Conservation (phyloP, 2,113 vertebrate genomes). For the Castor canadensis region DNA sequence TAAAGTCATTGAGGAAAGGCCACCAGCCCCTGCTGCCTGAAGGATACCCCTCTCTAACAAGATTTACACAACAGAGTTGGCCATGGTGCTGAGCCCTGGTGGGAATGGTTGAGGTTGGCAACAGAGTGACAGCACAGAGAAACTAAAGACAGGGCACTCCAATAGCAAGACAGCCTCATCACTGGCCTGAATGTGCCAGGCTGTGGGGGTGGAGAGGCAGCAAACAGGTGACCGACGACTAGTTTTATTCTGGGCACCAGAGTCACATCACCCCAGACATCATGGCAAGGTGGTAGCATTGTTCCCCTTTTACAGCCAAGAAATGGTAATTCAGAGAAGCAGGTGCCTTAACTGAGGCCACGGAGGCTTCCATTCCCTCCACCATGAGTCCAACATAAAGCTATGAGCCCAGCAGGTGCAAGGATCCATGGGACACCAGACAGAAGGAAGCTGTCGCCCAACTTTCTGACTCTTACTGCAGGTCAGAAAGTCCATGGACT, state of each 20-base stretch:
- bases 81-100: neutral
- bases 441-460: neutral
- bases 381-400: neutral
- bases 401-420: neutral
- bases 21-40: neutral
- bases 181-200: neutral
- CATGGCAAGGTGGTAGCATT: rapidly evolving
- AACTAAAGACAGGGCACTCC: rapidly evolving
- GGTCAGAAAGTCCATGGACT: neutral
- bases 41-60: neutral
- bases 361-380: neutral
- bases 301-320: neutral
- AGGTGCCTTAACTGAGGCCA: neutral
- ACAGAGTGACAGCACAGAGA: neutral
- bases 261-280: too few relatives aligned
- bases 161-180: neutral
- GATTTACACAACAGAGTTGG: too few relatives aligned
- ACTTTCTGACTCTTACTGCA: rapidly evolving
- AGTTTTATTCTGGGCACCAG: neutral
- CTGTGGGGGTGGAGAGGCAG: too few relatives aligned
- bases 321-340: neutral
- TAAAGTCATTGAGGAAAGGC: neutral
- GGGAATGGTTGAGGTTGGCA: neutral
- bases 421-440: neutral
- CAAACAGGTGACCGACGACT: rapidly evolving